Evolutionary conservation across 2,797 vertebrate species (phyloP).

Genomic region (Mergus octosetaceus): DNA sequence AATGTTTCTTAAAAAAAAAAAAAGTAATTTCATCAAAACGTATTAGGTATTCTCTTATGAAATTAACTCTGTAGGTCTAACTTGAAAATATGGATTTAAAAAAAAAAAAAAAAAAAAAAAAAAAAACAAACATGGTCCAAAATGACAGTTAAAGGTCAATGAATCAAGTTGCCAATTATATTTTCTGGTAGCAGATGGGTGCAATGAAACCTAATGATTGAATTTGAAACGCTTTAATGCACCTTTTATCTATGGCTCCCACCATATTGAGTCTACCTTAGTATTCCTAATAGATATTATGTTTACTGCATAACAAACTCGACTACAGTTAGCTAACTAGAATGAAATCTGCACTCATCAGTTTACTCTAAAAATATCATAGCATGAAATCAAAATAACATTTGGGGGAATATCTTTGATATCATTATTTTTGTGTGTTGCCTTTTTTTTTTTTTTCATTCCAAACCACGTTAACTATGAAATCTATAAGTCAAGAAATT

Average conservation of each 20-base stretch:
- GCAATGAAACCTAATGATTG: conserved; percentile 77
- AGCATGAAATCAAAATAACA: neutral
- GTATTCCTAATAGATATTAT: conserved; percentile 69
- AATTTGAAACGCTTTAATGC: conserved; percentile 76
- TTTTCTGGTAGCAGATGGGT: conserved; percentile 78
- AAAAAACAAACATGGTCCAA: conserved; percentile 31
- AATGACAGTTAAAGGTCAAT: conserved; percentile 75
- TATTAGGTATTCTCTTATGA: conserved; percentile 5
- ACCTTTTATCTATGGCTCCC: conserved; percentile 72
- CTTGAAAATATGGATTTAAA: conserved; percentile 45
- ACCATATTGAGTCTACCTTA: conserved; percentile 69
- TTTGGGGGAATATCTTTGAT: neutral
- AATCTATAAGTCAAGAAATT: neutral
- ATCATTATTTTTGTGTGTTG: neutral
- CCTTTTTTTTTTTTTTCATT: neutral
- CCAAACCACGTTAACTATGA: neutral
- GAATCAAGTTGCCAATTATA: conserved; percentile 74
- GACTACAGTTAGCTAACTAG: conserved; percentile 61
- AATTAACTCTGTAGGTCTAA: conserved; percentile 48
- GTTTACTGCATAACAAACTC: conserved; percentile 65
- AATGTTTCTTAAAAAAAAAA: neutral
- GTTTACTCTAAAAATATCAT: conserved; percentile 10
- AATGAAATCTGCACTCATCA: conserved; percentile 50
- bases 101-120: neutral
- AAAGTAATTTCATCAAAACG: conserved; percentile 49